Base-by-base conservation (phyloP, 2,888 invertebrate species). In the Antheraea yamamai region DNA sequence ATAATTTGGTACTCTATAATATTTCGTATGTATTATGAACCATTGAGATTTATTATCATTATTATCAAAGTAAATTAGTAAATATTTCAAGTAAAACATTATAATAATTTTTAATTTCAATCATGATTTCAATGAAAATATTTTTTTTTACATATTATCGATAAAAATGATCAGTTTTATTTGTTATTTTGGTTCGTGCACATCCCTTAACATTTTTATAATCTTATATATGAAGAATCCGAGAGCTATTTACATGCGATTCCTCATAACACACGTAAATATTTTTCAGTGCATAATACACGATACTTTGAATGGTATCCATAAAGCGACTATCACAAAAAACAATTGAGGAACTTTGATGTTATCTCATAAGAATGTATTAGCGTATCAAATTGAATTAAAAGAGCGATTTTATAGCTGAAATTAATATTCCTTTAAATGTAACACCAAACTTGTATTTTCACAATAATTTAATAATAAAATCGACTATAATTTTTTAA, bases 171-270 rank as follows among this genome's bases (percentile, higher is more conserved):
- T 26, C 7, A 47, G 1, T 47, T 30, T 30, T 16, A 66, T 66
- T 26, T 16, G 26, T 30, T 30, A 30, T 66, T 66, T 66, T 66
- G 64, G 26, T 66, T 70, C 39, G 39, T 39, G 20, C 35, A n/a
- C 39, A 70, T 70, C 70, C 20, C 70, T 39, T 70, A 70, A 23
- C 16, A 30, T 73, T 75, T 73, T 55, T 72, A 73, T 26, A 66
- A 66, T 26, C 51, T 30, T 68, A 74, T 20, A 66, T 18, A 74
- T 26, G 64, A 66, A 30, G 30, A 26, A 51, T 76, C 73, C 75
- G 78, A 78, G 78, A 83, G 83, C 85, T 85, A 87, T 85, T 74
- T 85, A 87, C 87, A 86, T 64, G 81, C 81, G 74, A 61, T 61
- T 61, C 12, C 23, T 23, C 20, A 75, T 75, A 78, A 78, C 77